These are phyloP conservation scores for Dicranocentrus wangi DNA, from an alignment of 2,888 invertebrate genomes.

Conservation along the genomic window DNA sequence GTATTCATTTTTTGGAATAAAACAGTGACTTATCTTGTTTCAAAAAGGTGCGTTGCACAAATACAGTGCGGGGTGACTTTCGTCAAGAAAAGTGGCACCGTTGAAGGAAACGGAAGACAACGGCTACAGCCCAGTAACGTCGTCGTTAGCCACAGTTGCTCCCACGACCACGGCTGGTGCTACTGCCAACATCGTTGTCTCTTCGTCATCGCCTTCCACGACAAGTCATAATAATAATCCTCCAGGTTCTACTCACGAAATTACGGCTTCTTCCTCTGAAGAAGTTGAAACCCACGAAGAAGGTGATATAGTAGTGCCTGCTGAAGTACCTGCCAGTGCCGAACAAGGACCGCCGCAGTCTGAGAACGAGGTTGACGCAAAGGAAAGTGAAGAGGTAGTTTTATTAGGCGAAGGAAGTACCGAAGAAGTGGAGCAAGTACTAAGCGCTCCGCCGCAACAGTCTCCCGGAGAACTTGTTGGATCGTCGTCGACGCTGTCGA, in stretches of 20 bases:
- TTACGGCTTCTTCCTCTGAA: neutral
- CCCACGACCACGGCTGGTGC: slow-evolving; percentile 63
- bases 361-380: neutral
- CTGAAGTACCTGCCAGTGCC: neutral
- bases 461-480: slow-evolving; percentile 23
- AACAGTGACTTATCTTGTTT: neutral
- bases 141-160: slow-evolving; percentile 61
- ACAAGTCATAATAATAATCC: neutral
- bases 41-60: slow-evolving; percentile 22
- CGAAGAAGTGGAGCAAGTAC: slow-evolving; percentile 1
- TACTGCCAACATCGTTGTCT: slow-evolving; percentile 59
- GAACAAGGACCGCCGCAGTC: neutral
- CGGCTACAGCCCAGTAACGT: slow-evolving; percentile 62
- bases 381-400: neutral
- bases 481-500: neutral
- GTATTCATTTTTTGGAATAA: neutral
- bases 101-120: slow-evolving; percentile 60
- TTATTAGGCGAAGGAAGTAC: neutral
- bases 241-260: neutral
- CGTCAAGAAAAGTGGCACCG: slow-evolving; percentile 55
- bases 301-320: neutral
- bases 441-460: too few relatives aligned
- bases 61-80: slow-evolving; percentile 26
- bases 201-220: slow-evolving; percentile 7
- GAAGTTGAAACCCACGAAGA: slow-evolving; percentile 9